phyloP scores from a whole-genome alignment of 2,113 vertebrate species.

The Rhea pennata region DNA sequence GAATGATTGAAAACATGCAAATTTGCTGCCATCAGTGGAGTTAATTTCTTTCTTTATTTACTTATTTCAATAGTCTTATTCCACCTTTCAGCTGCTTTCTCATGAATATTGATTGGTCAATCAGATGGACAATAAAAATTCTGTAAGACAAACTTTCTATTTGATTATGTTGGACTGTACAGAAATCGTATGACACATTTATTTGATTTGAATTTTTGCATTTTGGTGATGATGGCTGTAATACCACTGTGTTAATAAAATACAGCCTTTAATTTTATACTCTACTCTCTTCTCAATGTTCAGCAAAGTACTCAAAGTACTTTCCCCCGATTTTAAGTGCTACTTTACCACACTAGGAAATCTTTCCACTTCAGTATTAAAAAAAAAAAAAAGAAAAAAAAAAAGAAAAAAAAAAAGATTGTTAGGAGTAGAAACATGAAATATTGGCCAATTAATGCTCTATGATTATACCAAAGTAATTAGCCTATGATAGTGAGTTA shows the following conservation, averaged over 20 bases:
- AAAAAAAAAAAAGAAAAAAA: too few species aligned
- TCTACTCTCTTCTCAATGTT: not conserved
- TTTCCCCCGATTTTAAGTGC: not conserved
- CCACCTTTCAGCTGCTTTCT: not conserved
- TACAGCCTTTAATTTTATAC: too few species aligned
- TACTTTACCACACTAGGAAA: too few species aligned
- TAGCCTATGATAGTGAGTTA: not conserved
- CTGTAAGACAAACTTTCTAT: not conserved
- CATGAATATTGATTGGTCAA: not conserved
- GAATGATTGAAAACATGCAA: not conserved
- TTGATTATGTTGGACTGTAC: not conserved
- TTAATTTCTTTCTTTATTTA: not conserved
- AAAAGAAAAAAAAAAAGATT: not conserved
- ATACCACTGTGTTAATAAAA: not conserved
- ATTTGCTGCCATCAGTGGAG: not conserved
- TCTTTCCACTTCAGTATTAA: too few species aligned
- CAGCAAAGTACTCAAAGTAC: not conserved
- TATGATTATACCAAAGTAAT: not conserved
- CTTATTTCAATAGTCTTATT: not conserved
- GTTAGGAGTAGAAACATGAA: not conserved
- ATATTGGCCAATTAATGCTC: not conserved
- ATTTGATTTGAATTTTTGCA: not conserved
- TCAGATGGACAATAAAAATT: not conserved
- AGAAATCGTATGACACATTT: not conserved
- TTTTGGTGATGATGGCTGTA: not conserved